A percentile compares a stretch with the other conserved stretches of the same genome.
phyloP scores from a whole-genome alignment of 2,888 invertebrate species.

The Mellilla xanthometata region DNA sequence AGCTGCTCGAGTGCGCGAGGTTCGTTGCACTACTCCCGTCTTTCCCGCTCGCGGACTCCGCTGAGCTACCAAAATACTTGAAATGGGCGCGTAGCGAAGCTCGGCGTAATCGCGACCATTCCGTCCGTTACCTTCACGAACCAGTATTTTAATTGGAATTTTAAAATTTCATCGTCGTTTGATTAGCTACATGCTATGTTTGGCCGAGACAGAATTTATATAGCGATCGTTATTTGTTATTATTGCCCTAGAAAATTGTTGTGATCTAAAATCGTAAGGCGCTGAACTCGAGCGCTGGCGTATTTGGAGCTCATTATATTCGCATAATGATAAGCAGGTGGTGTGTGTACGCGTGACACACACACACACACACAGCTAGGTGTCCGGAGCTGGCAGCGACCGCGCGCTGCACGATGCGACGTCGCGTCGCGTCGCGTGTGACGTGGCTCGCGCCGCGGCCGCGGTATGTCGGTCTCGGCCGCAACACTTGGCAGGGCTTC shows the following conservation, averaged over 20 bases:
- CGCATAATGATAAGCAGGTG: conserved; percentile 5
- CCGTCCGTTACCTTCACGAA: conserved; percentile 16
- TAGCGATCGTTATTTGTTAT: not conserved
- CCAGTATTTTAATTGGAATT: conserved; percentile 26
- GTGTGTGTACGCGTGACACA: conserved; percentile 2
- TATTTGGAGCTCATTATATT: conserved; percentile 4
- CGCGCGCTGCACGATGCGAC: conserved; percentile 15
- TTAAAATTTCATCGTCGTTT: conserved; percentile 12
- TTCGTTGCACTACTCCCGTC: conserved; percentile 45
- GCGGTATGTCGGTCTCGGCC: conserved; percentile 36
- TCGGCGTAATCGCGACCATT: conserved; percentile 29
- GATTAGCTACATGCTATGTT: conserved; percentile 10
- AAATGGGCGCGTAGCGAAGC: conserved; percentile 57
- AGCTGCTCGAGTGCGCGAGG: conserved; percentile 77
- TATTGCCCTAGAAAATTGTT: not conserved
- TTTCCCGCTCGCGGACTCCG: conserved; percentile 52
- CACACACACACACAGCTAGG: conserved; percentile 11
- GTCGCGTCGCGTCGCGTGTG: conserved; percentile 29
- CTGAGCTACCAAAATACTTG: conserved; percentile 75
- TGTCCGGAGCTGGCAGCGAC: conserved; percentile 21
- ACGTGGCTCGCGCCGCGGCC: no score
- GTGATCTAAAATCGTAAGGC: not conserved
- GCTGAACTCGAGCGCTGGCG: conserved; percentile 3
- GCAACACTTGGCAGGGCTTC: conserved; percentile 42
- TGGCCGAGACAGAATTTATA: not conserved